A percentile compares a stretch with the other conserved stretches of the same genome.
phyloP scores from a whole-genome alignment of 1,140 invertebrate species.

The Ceratina australensis region DNA sequence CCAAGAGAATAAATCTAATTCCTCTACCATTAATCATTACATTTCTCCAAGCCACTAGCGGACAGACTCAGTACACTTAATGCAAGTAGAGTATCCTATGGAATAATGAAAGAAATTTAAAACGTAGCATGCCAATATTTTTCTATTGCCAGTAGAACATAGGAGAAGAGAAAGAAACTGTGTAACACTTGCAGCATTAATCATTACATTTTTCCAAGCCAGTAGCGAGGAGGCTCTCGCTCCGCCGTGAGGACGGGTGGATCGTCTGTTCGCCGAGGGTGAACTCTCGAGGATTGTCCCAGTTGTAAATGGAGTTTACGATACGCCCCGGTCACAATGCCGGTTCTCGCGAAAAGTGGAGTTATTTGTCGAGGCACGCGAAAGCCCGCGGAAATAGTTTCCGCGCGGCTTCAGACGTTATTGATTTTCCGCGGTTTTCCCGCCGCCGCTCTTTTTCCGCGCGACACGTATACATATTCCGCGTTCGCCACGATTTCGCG shows the following conservation, averaged over 20 bases:
- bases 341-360: conserved; percentile 39
- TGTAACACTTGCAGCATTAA: neutral
- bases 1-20: too few species aligned
- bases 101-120: too few species aligned
- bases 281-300: conserved; percentile 11
- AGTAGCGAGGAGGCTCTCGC: neutral
- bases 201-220: too few species aligned
- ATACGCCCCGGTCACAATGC: conserved; percentile 47
- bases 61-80: too few species aligned
- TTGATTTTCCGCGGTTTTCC: conserved; percentile 37
- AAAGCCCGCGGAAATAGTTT: conserved; percentile 48
- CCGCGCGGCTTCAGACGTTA: conserved; percentile 40
- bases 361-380: conserved; percentile 52
- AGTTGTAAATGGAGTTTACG: conserved; percentile 41
- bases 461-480: neutral
- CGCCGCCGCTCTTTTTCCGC: conserved; percentile 22
- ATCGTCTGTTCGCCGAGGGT: neutral
- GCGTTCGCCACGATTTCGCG: neutral
- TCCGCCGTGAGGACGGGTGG: neutral
- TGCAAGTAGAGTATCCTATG: too few species aligned
- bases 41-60: too few species aligned
- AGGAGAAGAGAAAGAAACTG: too few species aligned
- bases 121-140: too few species aligned
- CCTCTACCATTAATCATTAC: too few species aligned
- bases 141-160: too few species aligned